Evolutionary conservation across 2,113 vertebrate species (phyloP).

Genomic region (Oreamnos americanus): DNA sequence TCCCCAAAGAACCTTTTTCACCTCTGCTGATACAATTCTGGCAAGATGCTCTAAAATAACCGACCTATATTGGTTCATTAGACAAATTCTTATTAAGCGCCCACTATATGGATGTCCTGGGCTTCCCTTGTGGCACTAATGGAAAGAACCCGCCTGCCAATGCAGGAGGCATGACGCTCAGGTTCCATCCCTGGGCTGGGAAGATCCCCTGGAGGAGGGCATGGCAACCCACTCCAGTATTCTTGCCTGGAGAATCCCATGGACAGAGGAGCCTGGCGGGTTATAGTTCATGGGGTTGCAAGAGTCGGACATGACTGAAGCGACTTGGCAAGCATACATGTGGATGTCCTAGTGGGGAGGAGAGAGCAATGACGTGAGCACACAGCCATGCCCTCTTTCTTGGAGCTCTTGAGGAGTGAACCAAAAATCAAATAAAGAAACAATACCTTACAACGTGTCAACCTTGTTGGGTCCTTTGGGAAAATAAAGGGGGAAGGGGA

Average conservation of each 20-base stretch:
- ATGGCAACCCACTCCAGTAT: neutral
- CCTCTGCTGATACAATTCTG: rapidly evolving
- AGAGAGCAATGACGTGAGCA: neutral
- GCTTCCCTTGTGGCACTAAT: neutral
- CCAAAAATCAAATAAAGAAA: neutral
- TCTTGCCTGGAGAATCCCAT: neutral
- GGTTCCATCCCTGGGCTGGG: neutral
- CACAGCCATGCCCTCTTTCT: neutral
- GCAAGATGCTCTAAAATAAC: no score
- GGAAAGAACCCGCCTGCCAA: neutral
- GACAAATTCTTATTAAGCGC: neutral
- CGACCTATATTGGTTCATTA: neutral
- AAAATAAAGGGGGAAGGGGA: rapidly evolving
- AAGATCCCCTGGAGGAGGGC: neutral
- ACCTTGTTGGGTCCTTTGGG: neutral
- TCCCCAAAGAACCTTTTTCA: neutral
- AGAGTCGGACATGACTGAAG: neutral
- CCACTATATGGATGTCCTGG: neutral
- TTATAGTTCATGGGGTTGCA: neutral
- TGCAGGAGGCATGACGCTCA: neutral
- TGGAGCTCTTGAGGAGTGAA: neutral
- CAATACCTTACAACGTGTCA: rapidly evolving
- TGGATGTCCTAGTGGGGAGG: neutral
- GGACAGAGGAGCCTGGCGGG: neutral
- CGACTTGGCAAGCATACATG: neutral